phyloP scores from a whole-genome alignment of 2,113 vertebrate species.

The Perca fluviatilis region DNA sequence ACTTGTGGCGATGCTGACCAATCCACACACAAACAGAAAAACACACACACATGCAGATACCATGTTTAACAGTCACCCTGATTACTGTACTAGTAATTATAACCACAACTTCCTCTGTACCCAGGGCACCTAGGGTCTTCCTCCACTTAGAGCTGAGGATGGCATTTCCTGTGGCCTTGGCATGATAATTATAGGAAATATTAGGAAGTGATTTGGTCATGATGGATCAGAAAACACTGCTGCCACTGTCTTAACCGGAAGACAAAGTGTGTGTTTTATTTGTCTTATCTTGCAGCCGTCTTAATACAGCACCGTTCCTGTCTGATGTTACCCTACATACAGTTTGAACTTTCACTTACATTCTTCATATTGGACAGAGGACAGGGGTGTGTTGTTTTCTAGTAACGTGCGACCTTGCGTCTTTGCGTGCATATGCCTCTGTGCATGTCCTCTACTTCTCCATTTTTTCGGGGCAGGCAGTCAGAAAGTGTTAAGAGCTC shows the following conservation, averaged over 20 bases:
- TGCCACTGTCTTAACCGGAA: constrained; percentile 4
- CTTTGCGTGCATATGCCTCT: constrained; percentile 39
- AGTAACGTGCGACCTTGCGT: background rate
- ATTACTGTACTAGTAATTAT: constrained; percentile 64
- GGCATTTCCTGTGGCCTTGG: constrained; percentile 61
- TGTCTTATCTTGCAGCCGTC: background rate
- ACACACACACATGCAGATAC: constrained; percentile 37
- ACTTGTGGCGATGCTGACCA: constrained; percentile 46
- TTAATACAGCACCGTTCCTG: background rate
- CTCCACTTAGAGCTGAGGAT: constrained; percentile 5
- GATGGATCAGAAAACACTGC: constrained; percentile 5
- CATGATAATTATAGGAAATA: constrained; percentile 33
- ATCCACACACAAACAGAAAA: constrained; percentile 27
- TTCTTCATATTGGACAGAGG: constrained; percentile 10
- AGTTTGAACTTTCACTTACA: constrained; percentile 23
- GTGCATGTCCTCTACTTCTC: constrained; percentile 45
- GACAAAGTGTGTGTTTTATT: constrained; percentile 11
- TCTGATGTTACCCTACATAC: background rate
- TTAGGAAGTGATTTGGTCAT: constrained; percentile 22
- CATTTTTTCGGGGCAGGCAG: constrained; percentile 62
- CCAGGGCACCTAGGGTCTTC: constrained; percentile 57
- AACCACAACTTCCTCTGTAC: constrained; percentile 58
- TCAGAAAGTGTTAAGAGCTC: constrained; percentile 76
- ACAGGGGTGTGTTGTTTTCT: constrained; percentile 45
- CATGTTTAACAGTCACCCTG: constrained; percentile 56